Base-by-base conservation (phyloP, 1,140 invertebrate genomes). In the Lasioglossum baleicum region DNA sequence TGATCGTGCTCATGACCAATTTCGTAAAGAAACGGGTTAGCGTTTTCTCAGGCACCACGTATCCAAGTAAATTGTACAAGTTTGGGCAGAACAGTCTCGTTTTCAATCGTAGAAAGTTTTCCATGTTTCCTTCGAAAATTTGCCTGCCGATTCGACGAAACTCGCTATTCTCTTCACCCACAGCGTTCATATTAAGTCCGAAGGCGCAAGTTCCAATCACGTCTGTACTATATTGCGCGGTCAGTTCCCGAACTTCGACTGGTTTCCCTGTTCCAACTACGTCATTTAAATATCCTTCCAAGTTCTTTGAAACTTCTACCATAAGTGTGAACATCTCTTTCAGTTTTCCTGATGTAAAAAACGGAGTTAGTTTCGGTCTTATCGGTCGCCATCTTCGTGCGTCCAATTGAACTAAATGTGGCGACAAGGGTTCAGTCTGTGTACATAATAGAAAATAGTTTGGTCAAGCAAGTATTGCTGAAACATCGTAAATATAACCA, bases 151-250 rank as follows among this genome's bases (percentile, higher is more conserved):
- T 11, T 11, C 44, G 44, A 48, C 2, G 13, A 13, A 48, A 48
- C 44, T 11, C 44, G 44, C 1, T 44, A 11, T 44, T 11, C 10
- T 11, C 44, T 13, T 10, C 2, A 11, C 2, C 2, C 10, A 48
- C 0, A 0, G 44, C 13, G 44, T 11, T 48, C 10, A 13, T 48
- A 13, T 48, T 10, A 48, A 48, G 11, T 11, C 44, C 44, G 86
- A 95, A 95, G 20, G 92, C 94, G 65, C 92, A 93, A 2, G 91
- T 92, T 2, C 92, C 94, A 63, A 95, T 95, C 10, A 94, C 91
- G 82, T 95, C 94, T 10, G 92, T 93, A 0, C 93, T 92, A 75
- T 92, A 94, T 35, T 91, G 90, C 5, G 89, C 90, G n/a, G 93
- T 83, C 0, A 94, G 61, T 56, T 94, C 90, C 81, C 93, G 92